These are phyloP conservation scores for Acanthosepion lycidas DNA, from an alignment of 2,888 invertebrate species.

Conservation along the genomic window DNA sequence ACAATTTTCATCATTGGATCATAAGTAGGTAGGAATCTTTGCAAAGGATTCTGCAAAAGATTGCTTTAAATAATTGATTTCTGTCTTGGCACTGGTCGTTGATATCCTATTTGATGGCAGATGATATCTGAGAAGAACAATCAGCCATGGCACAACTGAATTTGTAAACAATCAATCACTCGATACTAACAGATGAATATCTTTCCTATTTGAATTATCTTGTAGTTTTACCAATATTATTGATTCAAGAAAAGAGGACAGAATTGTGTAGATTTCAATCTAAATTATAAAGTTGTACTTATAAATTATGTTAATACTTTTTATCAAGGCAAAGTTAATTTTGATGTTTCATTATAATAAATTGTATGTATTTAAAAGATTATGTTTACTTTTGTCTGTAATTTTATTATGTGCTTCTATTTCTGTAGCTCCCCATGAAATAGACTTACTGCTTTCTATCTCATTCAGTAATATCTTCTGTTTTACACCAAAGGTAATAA, in stretches of 20 bases:
- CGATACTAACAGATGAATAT: not conserved
- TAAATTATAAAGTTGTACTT: not conserved
- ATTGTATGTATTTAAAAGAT: too few relatives aligned
- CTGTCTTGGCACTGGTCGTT: not conserved
- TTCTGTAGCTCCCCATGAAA: too few relatives aligned
- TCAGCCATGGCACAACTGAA: not conserved
- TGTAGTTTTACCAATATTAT: not conserved
- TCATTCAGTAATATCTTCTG: too few relatives aligned
- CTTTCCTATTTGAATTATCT: not conserved
- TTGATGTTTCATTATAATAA: too few relatives aligned
- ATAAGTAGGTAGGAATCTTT: not conserved
- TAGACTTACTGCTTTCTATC: too few relatives aligned
- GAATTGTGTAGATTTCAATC: not conserved
- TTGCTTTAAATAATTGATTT: not conserved
- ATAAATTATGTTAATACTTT: too few relatives aligned
- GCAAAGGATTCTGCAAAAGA: not conserved
- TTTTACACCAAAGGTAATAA: too few relatives aligned
- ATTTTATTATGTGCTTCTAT: too few relatives aligned
- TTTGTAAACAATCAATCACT: not conserved
- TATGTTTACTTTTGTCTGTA: too few relatives aligned
- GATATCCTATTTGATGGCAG: not conserved
- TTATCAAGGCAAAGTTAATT: too few relatives aligned
- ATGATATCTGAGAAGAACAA: not conserved
- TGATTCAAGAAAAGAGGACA: not conserved
- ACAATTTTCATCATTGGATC: not conserved